Base-by-base conservation (phyloP, 2,888 invertebrate species). In the Lepas anatifera region DNA sequence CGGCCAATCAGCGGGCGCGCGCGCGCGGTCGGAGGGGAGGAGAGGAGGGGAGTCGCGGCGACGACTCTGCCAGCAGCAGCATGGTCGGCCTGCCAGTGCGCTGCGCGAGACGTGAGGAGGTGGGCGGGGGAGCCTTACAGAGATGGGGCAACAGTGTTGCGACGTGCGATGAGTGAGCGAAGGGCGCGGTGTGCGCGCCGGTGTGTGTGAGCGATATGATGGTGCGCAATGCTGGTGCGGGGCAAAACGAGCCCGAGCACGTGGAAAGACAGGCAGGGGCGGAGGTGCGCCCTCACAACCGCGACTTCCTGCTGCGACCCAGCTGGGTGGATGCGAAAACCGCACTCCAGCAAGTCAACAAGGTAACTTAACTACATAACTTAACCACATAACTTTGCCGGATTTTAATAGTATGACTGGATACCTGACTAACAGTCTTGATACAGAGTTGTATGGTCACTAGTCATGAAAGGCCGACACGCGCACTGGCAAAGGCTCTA, bases 311-410 rank as follows among this genome's bases (percentile, higher is more conserved):
- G 81, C 89, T 92, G 80, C 88, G 95, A 82, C 93, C 97, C 78
- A 95, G 95, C 83, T 97, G 95, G 95, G 91, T 93, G 77, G 95
- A 97, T 83, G 96, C 97, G 75, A 89, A 89, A 78, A 84, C 93
- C 81, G 95, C 95, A 76, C 88, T 95, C 81, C 88, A 89, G 81
- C 95, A 96, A 85, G 89, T 97, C 81, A 91, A 93, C 84, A 94
- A 95, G 93, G 97, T 97, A 86, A 84, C n/a, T n/a, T n/a, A n/a
- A n/a, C n/a, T n/a, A n/a, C n/a, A n/a, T n/a, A n/a, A n/a, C n/a
- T n/a, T n/a, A n/a, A n/a, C n/a, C n/a, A n/a, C n/a, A n/a, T n/a
- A n/a, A n/a, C n/a, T n/a, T n/a, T n/a, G n/a, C n/a, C n/a, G n/a
- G n/a, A n/a, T n/a, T n/a, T n/a, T n/a, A n/a, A n/a, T n/a, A n/a